These are phyloP conservation scores for Anisognathus igniventris DNA, from an alignment of 2,797 vertebrate species.

Conservation along the genomic window DNA sequence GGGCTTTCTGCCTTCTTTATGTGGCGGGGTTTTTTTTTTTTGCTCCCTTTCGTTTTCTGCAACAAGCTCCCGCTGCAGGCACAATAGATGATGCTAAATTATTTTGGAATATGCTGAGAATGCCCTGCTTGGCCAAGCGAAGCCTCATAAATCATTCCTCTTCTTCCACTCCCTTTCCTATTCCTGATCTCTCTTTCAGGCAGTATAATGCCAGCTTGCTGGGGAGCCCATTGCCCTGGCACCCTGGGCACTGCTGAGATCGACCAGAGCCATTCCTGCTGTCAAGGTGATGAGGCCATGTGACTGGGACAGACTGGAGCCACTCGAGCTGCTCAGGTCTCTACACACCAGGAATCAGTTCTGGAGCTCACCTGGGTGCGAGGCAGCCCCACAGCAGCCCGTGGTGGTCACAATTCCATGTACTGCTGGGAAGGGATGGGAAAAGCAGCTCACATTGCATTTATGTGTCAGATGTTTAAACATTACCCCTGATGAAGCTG, in stretches of 20 bases:
- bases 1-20: background rate
- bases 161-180: background rate
- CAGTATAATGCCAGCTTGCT: background rate
- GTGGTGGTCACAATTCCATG: accelerated
- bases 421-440: accelerated
- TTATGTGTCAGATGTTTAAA: accelerated
- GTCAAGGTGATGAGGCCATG: accelerated
- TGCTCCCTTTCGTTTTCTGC: background rate
- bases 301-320: background rate
- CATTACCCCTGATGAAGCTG: background rate
- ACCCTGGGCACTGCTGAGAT: background rate
- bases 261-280: accelerated
- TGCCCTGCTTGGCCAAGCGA: conserved; percentile 43
- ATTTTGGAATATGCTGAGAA: conserved; percentile 57
- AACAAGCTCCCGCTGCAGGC: conserved; percentile 5
- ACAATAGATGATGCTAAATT: conserved; percentile 45
- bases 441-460: accelerated
- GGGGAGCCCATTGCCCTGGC: background rate
- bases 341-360: background rate
- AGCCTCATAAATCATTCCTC: conserved; percentile 68
- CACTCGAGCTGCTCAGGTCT: accelerated
- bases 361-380: background rate
- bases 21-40: background rate
- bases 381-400: background rate
- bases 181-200: conserved; percentile 63